Evolutionary conservation across 1,140 invertebrate species (phyloP).

Genomic region (Bathynomus jamesi): DNA sequence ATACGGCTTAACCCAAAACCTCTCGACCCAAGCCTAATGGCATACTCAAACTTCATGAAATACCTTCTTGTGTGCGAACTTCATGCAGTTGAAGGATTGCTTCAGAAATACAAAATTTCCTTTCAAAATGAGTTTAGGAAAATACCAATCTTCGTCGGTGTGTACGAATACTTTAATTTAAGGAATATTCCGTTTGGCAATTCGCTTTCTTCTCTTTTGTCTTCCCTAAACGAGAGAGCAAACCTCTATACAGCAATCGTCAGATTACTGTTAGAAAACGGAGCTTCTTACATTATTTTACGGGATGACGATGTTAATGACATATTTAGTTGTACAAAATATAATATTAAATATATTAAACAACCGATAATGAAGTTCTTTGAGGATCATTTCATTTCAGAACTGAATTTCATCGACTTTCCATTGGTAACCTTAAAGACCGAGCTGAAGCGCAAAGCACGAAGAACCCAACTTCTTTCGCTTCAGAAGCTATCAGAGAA

Average conservation of each 20-base stretch:
- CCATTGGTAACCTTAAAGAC: no score
- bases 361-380: neutral
- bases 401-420: no score
- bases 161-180: neutral
- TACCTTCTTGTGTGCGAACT: neutral
- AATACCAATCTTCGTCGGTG: neutral
- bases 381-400: no score
- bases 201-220: neutral
- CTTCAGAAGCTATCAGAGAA: no score
- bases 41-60: neutral
- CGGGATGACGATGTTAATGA: neutral
- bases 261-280: neutral
- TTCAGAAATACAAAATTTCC: neutral
- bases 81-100: neutral
- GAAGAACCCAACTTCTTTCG: no score
- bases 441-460: no score
- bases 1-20: neutral
- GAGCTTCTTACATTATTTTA: neutral
- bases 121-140: neutral
- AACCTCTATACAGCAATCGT: neutral
- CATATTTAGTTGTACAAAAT: neutral
- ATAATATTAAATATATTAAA: neutral
- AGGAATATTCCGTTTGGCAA: neutral
- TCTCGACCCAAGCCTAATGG: neutral
- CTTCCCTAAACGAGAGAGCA: neutral